Base-by-base conservation (phyloP, 2,888 invertebrate genomes). In the Sphaerophoria rueppellii region DNA sequence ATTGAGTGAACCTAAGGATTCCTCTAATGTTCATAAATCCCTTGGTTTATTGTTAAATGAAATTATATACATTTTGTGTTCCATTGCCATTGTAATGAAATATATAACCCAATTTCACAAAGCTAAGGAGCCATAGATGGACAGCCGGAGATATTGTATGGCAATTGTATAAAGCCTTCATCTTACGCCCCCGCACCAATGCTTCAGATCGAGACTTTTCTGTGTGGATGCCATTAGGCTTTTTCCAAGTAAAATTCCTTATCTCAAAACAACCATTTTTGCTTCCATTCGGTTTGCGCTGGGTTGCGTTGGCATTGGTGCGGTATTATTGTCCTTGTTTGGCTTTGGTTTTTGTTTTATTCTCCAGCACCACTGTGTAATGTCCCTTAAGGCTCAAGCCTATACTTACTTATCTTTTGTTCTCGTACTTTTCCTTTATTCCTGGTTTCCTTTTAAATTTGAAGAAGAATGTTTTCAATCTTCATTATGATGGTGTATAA, bases 71-170 rank as follows among this genome's bases (percentile, higher is more conserved):
- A 82, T 82, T 63, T 82, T 82, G 57, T 74, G 16, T 50, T 35
- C 50, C 50, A 65, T 65, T 65, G 86, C 57, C 61, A 82, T 78
- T 78, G 82, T 75, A 82, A 58, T 69, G 65, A 86, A 86, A 78
- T 80, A 69, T 80, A 80, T 80, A 83, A 72, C 83, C 80, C 72
- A 83, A 83, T 83, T 83, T 72, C 72, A 60, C 71, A 83, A 50
- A 75, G 67, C 69, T 80, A 83, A 83, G 71, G 54, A 71, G 67
- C 73, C 32, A 78, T 16, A 58, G 71, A 72, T 58, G 70, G 73
- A 70, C 74, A 24, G 24, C 24, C 24, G 2, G 4, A 74, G 73
- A 73, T 73, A 73, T 61, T 54, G 70, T 54, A n/a, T 73, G 37
- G 61, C 55, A 58, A 72, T 61, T 34, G 2, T 55, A 43, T n/a